Evolutionary conservation across 2,888 invertebrate species (phyloP), one percentile per base, ranked within the genome.

Genomic region (Heliconius cydno): DNA sequence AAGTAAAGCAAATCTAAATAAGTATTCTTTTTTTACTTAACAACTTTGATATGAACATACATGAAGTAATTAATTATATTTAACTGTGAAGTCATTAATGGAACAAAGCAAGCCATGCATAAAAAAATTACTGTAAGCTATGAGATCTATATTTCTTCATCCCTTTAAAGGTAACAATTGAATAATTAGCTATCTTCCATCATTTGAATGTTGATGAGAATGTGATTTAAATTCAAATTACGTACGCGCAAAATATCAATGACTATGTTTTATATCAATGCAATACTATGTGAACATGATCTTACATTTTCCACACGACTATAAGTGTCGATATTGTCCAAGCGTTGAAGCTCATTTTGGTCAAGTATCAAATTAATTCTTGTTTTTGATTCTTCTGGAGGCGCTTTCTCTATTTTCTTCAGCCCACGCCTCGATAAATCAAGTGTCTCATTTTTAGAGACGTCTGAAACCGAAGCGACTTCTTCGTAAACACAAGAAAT

Each of bases 281-380:
- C 1, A n/a, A 34, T 57, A 28, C 28, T 25, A 70, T 66, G 71
- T n/a, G 12, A 76, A 72, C 76, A 30, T n/a, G 28, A 25, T 68
- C 71, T 92, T 95, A 98, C 98, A 95, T 96, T 97, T 92, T 97
- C 97, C 77, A 98, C 95, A 88, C 97, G 96, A 79, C 95, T 95
- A 91, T 97, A 98, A 46, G 97, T 96, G 86, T 98, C 98, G 84
- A 98, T 96, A 92, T 98, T 98, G 91, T 98, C 98, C 86, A 98
- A 96, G 86, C 98, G 96, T 87, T 98, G 97, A 82, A 98, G 93
- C 89, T 98, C 98, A 95, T 98, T 98, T 88, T 98, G 97, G 89
- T 98, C 98, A 76, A 98, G 95, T 85, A 97, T 96, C 85, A 98
- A 95, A 85, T 96, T 96, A 82, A 96, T 96, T 87, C 97, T 95